phyloP scores from a whole-genome alignment of 2,113 vertebrate genomes.

The Phycodurus eques region DNA sequence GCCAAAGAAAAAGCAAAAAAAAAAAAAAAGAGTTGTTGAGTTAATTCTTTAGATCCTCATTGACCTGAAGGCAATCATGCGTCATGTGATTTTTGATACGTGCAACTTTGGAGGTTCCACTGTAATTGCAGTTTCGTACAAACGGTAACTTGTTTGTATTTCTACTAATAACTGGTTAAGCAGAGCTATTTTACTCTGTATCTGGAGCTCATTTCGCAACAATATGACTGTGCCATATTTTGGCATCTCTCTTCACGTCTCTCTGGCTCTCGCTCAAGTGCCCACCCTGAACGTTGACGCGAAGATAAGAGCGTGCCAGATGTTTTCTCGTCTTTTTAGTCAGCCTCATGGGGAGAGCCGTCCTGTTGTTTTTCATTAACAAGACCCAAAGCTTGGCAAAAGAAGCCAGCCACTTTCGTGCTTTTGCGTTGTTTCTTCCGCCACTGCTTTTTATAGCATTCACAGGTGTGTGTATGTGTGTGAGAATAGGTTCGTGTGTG shows the following conservation, averaged over 20 bases:
- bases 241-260: neutral
- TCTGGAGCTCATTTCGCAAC: conserved; percentile 2
- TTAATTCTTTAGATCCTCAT: no score
- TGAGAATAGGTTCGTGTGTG: no score
- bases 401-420: conserved; percentile 44
- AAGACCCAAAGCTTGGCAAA: conserved; percentile 61
- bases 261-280: conserved; percentile 11
- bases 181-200: neutral
- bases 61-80: no score
- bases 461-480: conserved; percentile 45
- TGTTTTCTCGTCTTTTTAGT: conserved; percentile 50
- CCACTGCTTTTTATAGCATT: conserved; percentile 48
- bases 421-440: conserved; percentile 35
- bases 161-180: neutral
- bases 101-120: neutral
- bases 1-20: neutral
- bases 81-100: neutral
- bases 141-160: conserved; percentile 37
- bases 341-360: conserved; percentile 46
- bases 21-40: no score
- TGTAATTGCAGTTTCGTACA: neutral
- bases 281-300: conserved; percentile 47
- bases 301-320: conserved; percentile 48
- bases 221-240: conserved; percentile 3
- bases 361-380: conserved; percentile 67